Conservation (phyloP, 30 jellyfish, hydroid and myxozoan species). For the Pseudorhiza aurosa region DNA sequence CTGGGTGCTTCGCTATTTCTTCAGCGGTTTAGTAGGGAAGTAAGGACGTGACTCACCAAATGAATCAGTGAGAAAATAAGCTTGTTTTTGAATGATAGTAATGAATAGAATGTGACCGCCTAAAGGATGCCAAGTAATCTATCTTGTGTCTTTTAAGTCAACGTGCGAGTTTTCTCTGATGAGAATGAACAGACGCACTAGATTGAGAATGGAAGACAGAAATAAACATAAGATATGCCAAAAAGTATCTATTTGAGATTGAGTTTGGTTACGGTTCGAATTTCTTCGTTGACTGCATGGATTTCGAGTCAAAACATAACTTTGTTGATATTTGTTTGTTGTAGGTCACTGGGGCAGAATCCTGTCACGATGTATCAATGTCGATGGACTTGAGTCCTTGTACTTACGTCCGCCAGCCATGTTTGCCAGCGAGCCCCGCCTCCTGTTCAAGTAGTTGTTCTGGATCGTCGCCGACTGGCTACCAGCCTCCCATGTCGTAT, state of each 20-base stretch:
- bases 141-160: neutral
- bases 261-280: no score
- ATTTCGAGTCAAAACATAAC: neutral
- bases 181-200: no score
- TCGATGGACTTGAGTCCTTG: slow-evolving; percentile 62
- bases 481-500: slow-evolving; percentile 54
- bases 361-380: slow-evolving; percentile 33
- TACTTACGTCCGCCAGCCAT: slow-evolving; percentile 39
- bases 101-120: slow-evolving; percentile 37
- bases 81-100: neutral
- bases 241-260: neutral
- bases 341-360: slow-evolving; percentile 34
- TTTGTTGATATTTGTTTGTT: neutral
- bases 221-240: neutral
- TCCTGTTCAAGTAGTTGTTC: slow-evolving; percentile 65
- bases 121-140: slow-evolving; percentile 49
- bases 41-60: slow-evolving; percentile 45
- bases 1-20: neutral
- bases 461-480: slow-evolving; percentile 58
- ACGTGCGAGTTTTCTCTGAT: neutral
- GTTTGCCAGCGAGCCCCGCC: slow-evolving; percentile 56
- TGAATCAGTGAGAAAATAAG: slow-evolving; percentile 8
- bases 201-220: slow-evolving; percentile 29
- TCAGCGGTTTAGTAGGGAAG: slow-evolving; percentile 13
- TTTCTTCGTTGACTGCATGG: no score